phyloP scores from a whole-genome alignment of 2,113 vertebrate species.

The Turdus rufiventris region DNA sequence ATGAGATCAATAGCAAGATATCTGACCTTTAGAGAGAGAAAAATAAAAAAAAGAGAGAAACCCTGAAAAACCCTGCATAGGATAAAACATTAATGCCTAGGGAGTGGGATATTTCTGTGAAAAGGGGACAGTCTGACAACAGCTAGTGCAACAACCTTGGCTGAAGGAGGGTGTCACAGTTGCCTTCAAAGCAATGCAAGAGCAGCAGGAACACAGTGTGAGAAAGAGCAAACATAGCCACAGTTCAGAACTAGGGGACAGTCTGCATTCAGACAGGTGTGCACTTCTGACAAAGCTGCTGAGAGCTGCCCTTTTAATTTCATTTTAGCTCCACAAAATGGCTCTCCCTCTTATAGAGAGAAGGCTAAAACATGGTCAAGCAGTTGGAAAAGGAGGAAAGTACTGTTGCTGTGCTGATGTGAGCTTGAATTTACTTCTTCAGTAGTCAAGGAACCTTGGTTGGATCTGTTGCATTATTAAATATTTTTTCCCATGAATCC shows the following conservation, averaged over 20 bases:
- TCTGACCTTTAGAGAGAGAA: not conserved
- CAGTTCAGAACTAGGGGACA: not conserved
- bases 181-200: fast-evolving
- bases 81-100: not conserved
- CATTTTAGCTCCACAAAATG: not conserved
- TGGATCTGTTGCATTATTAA: not conserved
- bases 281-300: not conserved
- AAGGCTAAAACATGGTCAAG: not conserved
- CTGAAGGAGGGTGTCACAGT: not conserved
- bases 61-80: no score
- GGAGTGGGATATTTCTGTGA: not conserved
- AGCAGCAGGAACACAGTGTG: fast-evolving
- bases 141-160: not conserved
- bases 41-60: fast-evolving
- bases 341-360: fast-evolving
- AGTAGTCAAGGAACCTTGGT: not conserved
- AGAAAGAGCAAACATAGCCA: not conserved
- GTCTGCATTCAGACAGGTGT: not conserved
- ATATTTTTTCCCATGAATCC: not conserved
- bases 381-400: not conserved
- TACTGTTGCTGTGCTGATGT: not conserved
- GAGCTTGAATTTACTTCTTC: not conserved
- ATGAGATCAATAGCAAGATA: not conserved
- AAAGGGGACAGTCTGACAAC: not conserved
- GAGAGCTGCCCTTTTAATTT: not conserved